Conservation (phyloP, 2,888 invertebrate genomes). For the Tetanocera ferruginea region DNA sequence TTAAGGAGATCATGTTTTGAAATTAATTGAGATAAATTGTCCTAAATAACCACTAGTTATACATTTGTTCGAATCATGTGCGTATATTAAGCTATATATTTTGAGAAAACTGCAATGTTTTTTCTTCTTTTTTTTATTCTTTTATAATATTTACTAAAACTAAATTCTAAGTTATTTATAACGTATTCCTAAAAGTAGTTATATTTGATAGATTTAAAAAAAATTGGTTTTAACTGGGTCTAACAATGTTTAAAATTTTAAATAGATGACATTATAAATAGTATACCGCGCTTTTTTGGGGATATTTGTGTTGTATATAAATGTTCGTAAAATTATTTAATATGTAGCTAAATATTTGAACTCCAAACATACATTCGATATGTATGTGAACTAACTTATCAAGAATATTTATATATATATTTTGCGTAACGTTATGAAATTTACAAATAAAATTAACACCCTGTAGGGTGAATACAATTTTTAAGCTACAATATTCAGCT, state of each 20-base stretch:
- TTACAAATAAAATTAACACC: no score
- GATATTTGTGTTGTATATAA: neutral
- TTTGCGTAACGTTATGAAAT: no score
- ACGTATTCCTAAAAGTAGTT: no score
- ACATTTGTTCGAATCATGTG: neutral
- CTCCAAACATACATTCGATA: neutral
- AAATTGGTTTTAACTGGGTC: slow-evolving; percentile 14
- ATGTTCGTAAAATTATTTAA: neutral
- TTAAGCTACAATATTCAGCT: no score
- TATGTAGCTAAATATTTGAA: neutral
- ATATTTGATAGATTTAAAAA: neutral
- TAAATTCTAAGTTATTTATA: no score
- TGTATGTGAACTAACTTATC: neutral
- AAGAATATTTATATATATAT: no score
- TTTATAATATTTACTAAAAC: no score
- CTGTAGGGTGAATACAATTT: no score
- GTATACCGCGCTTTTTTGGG: no score
- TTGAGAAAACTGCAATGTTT: neutral
- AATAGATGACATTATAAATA: neutral
- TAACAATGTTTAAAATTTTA: neutral
- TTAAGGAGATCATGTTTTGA: slow-evolving; percentile 22
- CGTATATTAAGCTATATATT: neutral
- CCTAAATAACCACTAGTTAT: neutral
- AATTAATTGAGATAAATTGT: neutral
- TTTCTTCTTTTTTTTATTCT: neutral